Conservation (phyloP, 2,888 invertebrate genomes). For the Litoditis marina region DNA sequence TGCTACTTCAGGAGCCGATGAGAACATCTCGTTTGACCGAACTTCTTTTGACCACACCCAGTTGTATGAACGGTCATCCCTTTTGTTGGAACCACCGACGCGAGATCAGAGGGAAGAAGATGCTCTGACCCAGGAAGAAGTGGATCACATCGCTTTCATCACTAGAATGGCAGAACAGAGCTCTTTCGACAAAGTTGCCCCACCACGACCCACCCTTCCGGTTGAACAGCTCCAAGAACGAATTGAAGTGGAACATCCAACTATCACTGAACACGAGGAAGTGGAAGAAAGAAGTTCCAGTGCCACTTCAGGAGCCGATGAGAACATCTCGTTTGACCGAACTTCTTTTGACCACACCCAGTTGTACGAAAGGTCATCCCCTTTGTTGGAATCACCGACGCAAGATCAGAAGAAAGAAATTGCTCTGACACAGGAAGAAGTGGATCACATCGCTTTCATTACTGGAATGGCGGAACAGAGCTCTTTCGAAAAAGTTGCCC, state of each 20-base stretch:
- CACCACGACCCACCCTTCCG: constrained; percentile 15
- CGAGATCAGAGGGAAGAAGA: background rate
- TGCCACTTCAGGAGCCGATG: constrained; percentile 31
- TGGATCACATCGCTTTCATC: constrained; percentile 25
- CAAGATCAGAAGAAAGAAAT: background rate
- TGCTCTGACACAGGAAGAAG: constrained; percentile 21
- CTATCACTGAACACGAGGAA: constrained; percentile 5
- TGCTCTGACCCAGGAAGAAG: constrained; percentile 1
- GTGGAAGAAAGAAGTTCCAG: constrained; percentile 13
- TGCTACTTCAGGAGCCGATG: constrained; percentile 29
- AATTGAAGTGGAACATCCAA: no score
- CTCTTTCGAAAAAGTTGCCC: background rate
- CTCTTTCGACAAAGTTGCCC: constrained; percentile 19
- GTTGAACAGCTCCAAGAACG: background rate
- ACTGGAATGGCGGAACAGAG: constrained; percentile 14
- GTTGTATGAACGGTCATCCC: constrained; percentile 7
- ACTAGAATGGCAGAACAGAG: constrained; percentile 17
- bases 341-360: constrained; percentile 10
- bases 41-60: constrained; percentile 11
- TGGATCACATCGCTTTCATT: constrained; percentile 34
- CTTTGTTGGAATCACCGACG: constrained; percentile 3
- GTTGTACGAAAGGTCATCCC: constrained; percentile 10
- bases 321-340: constrained; percentile 11
- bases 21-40: constrained; percentile 18
- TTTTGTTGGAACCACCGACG: background rate